Evolutionary conservation across 2,113 vertebrate genomes (phyloP), one percentile per base, ranked within the genome.

Genomic region (Pluvialis apricaria): DNA sequence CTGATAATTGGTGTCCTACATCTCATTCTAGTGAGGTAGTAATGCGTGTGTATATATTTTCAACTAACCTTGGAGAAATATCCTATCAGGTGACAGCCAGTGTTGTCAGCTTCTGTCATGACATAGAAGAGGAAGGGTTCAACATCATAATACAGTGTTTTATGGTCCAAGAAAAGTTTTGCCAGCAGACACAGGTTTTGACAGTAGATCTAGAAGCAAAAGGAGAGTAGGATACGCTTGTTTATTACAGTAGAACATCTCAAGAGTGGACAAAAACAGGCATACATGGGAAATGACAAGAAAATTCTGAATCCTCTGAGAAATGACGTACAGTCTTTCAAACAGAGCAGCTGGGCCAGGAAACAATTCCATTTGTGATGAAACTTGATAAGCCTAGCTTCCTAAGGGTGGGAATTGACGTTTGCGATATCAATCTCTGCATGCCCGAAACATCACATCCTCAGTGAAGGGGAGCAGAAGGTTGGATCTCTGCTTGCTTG

Each of bases 121-220:
- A 99, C 99, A 22, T 99, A 99, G 97, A 99, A 99, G 15, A 99
- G 99, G 97, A 99, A 99, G 32, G 99, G 99, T n/a, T 99, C 99
- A 60, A 99, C 99, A 4, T 99, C 99, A 2, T 99, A 99, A 76
- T 99, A 99, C 40, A 99, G 98, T 2, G 99, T 99, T 98, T 99
- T 99, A 94, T 99, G 99, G 98, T 99, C 99, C 98, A 99, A 97
- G 97, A 99, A 99, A 54, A 99, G 99, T 88, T 99, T 99, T 87
- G 99, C 99, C 91, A 99, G 98, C 95, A 99, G 98, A 98, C 99
- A 99, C 88, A 99, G 97, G 94, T 99, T 99, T 98, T 99, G 99
- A 97, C 99, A 99, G 95, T 99, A 99, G 93, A 99, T 99, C 99
- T 99, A 95, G 21, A 97, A 94, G 71, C 40, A 94, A 15, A 71